phyloP scores from a whole-genome alignment of 2,797 vertebrate species.

The Chlorospingus semifuscus region DNA sequence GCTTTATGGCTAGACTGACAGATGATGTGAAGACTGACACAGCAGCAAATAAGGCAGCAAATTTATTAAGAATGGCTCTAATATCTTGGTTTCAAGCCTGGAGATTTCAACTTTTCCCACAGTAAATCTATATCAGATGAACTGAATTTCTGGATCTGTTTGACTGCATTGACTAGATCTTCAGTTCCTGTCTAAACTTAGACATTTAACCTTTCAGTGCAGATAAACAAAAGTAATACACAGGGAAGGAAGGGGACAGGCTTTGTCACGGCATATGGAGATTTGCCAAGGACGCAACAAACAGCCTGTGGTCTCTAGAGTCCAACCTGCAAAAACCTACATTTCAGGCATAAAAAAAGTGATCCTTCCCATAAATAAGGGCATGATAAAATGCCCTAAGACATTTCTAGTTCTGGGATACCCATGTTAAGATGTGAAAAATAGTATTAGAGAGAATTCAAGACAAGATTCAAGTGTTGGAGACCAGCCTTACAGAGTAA shows the following conservation, averaged over 20 bases:
- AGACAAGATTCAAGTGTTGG: background rate
- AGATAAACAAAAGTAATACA: background rate
- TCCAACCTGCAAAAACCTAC: background rate
- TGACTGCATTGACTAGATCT: background rate
- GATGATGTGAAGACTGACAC: background rate
- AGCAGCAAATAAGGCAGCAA: background rate
- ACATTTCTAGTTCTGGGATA: background rate
- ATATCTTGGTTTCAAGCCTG: background rate
- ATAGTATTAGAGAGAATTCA: background rate
- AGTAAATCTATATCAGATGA: background rate
- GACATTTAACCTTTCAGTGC: background rate
- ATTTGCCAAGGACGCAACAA: background rate
- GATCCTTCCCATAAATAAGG: background rate
- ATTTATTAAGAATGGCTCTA: background rate
- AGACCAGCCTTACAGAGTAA: background rate
- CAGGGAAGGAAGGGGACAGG: background rate
- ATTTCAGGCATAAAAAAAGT: background rate
- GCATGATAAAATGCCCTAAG: background rate
- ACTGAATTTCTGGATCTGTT: background rate
- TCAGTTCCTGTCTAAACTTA: background rate
- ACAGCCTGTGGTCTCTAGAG: background rate
- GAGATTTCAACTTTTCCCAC: background rate
- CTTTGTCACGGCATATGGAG: background rate
- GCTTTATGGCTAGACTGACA: background rate
- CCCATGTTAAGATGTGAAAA: background rate